Percentiles rank a stretch among this genome's conserved stretches.
phyloP scores from a whole-genome alignment of 1,140 invertebrate genomes.

The Pygmarrhopalites habei region DNA sequence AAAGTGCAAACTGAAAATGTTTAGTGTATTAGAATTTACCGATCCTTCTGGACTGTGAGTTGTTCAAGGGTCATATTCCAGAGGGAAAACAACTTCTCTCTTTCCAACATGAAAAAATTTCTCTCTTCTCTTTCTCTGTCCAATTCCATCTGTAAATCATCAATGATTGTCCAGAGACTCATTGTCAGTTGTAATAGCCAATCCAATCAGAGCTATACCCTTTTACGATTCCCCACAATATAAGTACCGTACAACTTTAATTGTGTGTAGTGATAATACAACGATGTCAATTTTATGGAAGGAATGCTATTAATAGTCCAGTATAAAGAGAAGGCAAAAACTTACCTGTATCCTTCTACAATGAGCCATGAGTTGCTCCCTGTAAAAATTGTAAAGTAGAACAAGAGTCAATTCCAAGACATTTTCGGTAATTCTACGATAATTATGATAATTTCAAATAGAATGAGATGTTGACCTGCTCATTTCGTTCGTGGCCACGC shows the following conservation, averaged over 20 bases:
- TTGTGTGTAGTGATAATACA: no score
- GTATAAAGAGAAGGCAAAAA: no score
- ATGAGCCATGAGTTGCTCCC: slow-evolving; percentile 86
- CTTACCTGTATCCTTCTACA: slow-evolving; percentile 74
- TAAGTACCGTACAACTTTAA: no score
- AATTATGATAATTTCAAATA: no score
- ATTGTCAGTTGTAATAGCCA: neutral
- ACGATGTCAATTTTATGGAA: no score
- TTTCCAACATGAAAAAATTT: slow-evolving; percentile 90
- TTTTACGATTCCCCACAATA: no score
- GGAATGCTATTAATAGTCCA: no score
- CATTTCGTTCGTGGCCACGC: slow-evolving; percentile 85
- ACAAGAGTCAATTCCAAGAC: no score
- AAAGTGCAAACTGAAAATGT: neutral
- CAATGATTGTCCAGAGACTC: no score
- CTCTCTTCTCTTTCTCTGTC: slow-evolving; percentile 88
- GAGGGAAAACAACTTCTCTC: slow-evolving; percentile 87
- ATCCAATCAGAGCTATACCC: neutral
- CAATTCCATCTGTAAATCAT: slow-evolving; percentile 53
- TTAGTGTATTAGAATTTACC: slow-evolving; percentile 43
- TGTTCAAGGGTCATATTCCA: slow-evolving; percentile 86
- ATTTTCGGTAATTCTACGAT: no score
- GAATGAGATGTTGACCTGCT: no score
- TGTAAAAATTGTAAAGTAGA: no score
- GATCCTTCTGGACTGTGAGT: slow-evolving; percentile 61